Conservation (phyloP, 2,113 vertebrate species). For the Poecile atricapillus region DNA sequence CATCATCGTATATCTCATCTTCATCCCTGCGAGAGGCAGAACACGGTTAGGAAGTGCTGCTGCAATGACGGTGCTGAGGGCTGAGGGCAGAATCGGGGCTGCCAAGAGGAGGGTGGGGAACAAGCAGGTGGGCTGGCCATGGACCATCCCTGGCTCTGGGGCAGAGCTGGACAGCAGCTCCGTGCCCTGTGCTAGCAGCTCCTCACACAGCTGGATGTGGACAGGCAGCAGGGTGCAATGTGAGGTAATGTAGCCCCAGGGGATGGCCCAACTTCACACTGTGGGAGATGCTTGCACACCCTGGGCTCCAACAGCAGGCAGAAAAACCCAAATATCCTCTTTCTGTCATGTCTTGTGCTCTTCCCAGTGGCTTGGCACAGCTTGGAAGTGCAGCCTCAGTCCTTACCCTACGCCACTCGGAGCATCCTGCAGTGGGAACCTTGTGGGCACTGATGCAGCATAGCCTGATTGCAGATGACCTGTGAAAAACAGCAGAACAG, state of each 20-base stretch:
- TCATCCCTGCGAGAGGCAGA: not conserved
- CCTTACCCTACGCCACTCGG: not conserved
- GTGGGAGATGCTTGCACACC: not conserved
- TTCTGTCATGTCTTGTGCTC: not conserved
- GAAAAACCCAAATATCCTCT: not conserved
- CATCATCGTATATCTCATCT: slow-evolving; percentile 1
- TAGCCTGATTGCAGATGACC: not conserved
- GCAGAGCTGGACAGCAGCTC: not conserved
- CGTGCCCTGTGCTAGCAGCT: not conserved
- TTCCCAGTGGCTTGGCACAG: not conserved
- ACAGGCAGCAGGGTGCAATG: fast-evolving
- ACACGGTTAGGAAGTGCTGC: not conserved
- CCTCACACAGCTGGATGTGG: not conserved
- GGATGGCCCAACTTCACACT: fast-evolving
- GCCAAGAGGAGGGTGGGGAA: not conserved
- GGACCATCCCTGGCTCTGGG: not conserved
- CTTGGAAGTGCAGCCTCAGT: not conserved
- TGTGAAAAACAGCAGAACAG: not conserved
- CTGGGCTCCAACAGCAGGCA: not conserved
- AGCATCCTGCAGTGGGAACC: not conserved
- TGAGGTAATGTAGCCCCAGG: fast-evolving
- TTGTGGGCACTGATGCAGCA: fast-evolving
- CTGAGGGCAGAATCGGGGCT: not conserved
- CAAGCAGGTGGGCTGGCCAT: not conserved
- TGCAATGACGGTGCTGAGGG: fast-evolving